These are phyloP conservation scores for Melipona beecheii DNA, from an alignment of 2,888 invertebrate species.

Conservation along the genomic window DNA sequence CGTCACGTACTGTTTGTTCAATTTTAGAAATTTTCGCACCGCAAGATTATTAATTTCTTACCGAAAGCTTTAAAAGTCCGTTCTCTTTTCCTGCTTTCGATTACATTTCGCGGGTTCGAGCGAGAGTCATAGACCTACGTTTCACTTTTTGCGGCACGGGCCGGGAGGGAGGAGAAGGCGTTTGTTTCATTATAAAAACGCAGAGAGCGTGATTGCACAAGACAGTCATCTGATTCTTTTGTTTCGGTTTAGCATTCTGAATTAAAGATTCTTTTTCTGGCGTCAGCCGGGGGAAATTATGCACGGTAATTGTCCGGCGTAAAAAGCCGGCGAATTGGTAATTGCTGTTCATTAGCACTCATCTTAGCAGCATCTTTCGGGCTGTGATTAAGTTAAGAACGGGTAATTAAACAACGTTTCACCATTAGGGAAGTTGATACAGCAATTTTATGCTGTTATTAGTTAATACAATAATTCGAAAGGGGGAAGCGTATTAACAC, in stretches of 20 bases:
- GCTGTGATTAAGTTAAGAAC: conserved; percentile 35
- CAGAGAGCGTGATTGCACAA: not conserved
- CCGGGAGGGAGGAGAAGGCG: no score
- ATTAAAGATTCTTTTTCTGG: not conserved
- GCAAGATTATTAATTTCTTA: no score
- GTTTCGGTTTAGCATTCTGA: conserved; percentile 8
- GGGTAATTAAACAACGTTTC: conserved; percentile 36
- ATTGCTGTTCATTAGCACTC: conserved; percentile 40
- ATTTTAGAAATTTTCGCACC: no score
- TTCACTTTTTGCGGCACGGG: not conserved
- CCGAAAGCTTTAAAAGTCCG: no score
- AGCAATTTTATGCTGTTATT: conserved; percentile 18
- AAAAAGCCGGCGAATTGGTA: conserved; percentile 27
- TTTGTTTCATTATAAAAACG: not conserved
- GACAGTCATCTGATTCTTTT: not conserved
- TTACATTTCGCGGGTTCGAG: no score
- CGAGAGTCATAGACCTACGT: not conserved
- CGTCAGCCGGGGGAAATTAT: conserved; percentile 11
- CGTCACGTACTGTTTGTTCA: no score
- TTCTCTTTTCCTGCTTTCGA: no score
- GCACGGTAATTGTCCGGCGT: conserved; percentile 28
- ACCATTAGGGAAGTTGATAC: conserved; percentile 21
- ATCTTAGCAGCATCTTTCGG: conserved; percentile 23
- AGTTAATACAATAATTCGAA: conserved; percentile 31
- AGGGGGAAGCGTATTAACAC: not conserved